Conservation (phyloP, 2,113 vertebrate genomes). For the Bubo bubo region DNA sequence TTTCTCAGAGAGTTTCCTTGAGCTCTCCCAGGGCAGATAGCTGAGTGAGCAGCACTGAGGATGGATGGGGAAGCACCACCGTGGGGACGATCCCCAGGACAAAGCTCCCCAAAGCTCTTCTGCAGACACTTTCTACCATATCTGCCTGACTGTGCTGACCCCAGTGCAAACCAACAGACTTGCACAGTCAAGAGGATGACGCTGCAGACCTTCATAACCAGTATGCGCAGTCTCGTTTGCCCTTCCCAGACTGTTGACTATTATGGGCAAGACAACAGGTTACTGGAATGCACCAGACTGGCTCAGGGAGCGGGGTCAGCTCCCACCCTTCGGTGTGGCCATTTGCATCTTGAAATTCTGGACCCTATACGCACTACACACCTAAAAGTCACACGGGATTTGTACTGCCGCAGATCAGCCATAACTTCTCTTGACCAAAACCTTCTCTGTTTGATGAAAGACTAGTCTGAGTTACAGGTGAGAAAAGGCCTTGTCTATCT, state of each 20-base stretch:
- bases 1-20: background rate
- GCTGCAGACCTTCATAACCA: background rate
- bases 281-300: background rate
- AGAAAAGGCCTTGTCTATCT: background rate
- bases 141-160: no score
- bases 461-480: background rate
- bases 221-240: background rate
- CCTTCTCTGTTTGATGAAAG: background rate
- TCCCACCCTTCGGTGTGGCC: background rate
- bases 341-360: background rate
- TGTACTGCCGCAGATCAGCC: no score
- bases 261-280: background rate
- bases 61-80: background rate
- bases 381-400: background rate
- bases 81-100: accelerated
- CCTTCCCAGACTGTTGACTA: background rate
- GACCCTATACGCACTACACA: no score
- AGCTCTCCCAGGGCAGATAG: background rate
- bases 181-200: accelerated
- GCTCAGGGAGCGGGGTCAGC: background rate
- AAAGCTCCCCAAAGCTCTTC: background rate
- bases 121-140: background rate
- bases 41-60: background rate
- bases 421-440: background rate
- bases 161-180: background rate